Base-by-base conservation (phyloP, 1,140 invertebrate species). In the Leptestheria dahalacensis region DNA sequence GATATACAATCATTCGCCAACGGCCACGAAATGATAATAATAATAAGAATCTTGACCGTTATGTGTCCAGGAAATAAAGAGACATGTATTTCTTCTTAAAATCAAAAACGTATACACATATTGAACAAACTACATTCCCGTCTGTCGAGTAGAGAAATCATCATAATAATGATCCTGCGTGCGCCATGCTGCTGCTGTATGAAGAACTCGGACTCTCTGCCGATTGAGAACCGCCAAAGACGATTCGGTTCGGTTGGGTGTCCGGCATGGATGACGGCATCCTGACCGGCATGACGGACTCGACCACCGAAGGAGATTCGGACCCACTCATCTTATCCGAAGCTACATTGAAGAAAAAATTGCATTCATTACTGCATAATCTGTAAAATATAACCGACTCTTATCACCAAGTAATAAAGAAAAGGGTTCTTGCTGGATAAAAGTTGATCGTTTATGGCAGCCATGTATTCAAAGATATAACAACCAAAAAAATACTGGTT, bases 291-390 rank as follows among this genome's bases (percentile, higher is more conserved):
- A 55, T 55, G 10, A 55, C 53, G 1, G 53, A 55, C 26, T 55
- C 53, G 26, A 29, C 53, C 6, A 29, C 53, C 24, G 53, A 55
- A 2, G 53, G 53, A n/a, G 53, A 55, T n/a, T 41, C 33, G 15
- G 6, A 9, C 6, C 15, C 33, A 41, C 33, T 41, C 6, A 41
- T 9, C 15, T 41, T 41, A 41, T 15, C 33, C 15, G 33, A 41
- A 41, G 15, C 33, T 9, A 41, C 15, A 41, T 9, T 41, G 33
- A n/a, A n/a, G n/a, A n/a, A n/a, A n/a, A n/a, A n/a, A n/a, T n/a
- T n/a, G n/a, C n/a, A n/a, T n/a, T n/a, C n/a, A n/a, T n/a, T n/a
- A n/a, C n/a, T n/a, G n/a, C n/a, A n/a, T n/a, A n/a, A n/a, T n/a
- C n/a, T n/a, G n/a, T n/a, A n/a, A n/a, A n/a, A n/a, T n/a, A n/a